phyloP scores from a whole-genome alignment of 2,113 vertebrate species.

The Mastomys coucha region DNA sequence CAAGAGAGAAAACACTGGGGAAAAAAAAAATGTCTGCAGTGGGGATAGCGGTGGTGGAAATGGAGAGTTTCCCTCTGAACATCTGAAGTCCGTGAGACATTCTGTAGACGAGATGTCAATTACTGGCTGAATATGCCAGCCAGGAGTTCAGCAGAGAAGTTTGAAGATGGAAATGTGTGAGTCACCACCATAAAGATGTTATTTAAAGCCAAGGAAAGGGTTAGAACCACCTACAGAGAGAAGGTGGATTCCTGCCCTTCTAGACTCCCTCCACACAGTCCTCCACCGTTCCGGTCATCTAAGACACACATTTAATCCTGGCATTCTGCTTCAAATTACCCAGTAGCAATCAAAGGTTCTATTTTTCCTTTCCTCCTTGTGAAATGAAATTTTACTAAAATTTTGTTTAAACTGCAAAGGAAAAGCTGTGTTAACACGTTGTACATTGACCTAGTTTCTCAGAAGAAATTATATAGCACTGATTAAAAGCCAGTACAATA shows the following conservation, averaged over 20 bases:
- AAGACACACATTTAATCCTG: not conserved
- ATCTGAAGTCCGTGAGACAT: not conserved
- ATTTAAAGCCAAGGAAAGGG: slow-evolving; percentile 56
- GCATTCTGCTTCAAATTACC: slow-evolving; percentile 34
- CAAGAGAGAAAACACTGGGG: not conserved
- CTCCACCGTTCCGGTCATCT: not conserved
- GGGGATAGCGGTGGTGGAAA: not conserved
- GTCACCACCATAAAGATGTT: slow-evolving; percentile 46
- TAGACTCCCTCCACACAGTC: not conserved
- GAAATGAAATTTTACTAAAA: slow-evolving; percentile 70
- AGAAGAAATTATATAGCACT: slow-evolving; percentile 78
- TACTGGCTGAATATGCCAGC: slow-evolving; percentile 12
- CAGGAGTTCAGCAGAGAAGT: not conserved
- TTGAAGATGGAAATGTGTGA: slow-evolving; percentile 42
- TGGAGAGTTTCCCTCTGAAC: not conserved
- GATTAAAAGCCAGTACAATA: slow-evolving; percentile 79
- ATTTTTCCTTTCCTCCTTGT: not conserved
- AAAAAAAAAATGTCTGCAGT: not conserved
- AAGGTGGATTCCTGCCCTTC: not conserved
- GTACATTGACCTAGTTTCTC: slow-evolving; percentile 78
- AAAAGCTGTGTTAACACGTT: slow-evolving; percentile 72
- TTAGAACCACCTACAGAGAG: not conserved
- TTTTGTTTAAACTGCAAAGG: slow-evolving; percentile 72
- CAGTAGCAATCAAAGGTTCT: not conserved
- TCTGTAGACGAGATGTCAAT: not conserved